Base-by-base conservation (phyloP, 2,888 invertebrate species). In the Beris chalybata region DNA sequence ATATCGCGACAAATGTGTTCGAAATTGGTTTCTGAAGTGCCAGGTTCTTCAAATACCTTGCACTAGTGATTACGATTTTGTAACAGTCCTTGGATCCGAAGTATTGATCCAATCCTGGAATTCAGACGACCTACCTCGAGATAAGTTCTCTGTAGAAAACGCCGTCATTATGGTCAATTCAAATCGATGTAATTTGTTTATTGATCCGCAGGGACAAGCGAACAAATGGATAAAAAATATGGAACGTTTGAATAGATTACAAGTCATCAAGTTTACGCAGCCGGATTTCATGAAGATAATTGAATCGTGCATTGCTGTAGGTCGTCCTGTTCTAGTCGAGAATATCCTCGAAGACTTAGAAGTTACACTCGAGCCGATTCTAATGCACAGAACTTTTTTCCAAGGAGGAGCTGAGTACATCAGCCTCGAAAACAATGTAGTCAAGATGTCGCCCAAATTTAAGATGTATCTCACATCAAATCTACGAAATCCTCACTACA, bases 171-270 rank as follows among this genome's bases (percentile, higher is more conserved):
- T 92, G 70, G 85, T 86, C 50, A 89, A 90, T 79, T 93, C 95
- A 0, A 86, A 89, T 15, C 85, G 95, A 44, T 95, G 93, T 89
- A 94, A 95, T 1, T 84, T 96, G 44, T 90, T 95, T 78, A 92
- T 96, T 71, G 95, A 96, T 81, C 95, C 95, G 0, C 65, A 65
- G 81, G 91, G 90, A 9, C 95, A 95, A 77, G 95, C 95, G 38
- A 93, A 93, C 76, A 92, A 92, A 76, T 95, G 95, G 95, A 88
- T 95, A 43, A 88, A 92, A 72, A 91, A 92, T 73, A 90, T 92
- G 90, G 95, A 93, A 77, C 77, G 82, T 69, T 73, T 76, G 53
- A 79, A 81, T 74, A 76, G 77, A 0, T 65, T 81, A 2, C 75
- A 73, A 29, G 74, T 76, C 2, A 76, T 80, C 2, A 79, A 81